These are phyloP conservation scores for Spodoptera frugiperda DNA, from an alignment of 1,140 invertebrate species.

Conservation along the genomic window DNA sequence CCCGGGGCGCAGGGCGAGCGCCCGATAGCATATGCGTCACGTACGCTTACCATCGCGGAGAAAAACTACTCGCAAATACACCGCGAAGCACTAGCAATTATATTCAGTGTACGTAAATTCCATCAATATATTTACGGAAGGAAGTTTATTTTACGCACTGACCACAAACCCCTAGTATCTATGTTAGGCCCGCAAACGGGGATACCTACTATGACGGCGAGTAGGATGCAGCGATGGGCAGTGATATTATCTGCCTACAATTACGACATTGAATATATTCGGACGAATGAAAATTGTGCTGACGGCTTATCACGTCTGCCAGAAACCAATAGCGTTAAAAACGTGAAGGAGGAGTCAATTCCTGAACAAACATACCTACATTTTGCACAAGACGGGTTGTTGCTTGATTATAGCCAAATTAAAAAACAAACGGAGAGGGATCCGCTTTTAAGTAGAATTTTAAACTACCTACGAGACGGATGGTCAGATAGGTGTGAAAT, in stretches of 20 bases:
- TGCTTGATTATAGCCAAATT: slow-evolving; percentile 56
- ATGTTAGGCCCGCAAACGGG: not conserved
- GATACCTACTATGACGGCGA: not conserved
- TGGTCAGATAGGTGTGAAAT: slow-evolving; percentile 40
- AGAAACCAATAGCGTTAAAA: no score
- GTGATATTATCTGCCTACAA: not conserved
- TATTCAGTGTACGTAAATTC: not conserved
- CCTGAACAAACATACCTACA: slow-evolving; percentile 55
- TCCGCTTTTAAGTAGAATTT: slow-evolving; percentile 24
- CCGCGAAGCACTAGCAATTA: not conserved
- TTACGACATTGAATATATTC: not conserved
- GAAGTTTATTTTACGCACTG: not conserved
- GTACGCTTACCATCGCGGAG: not conserved
- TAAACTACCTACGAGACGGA: slow-evolving; percentile 43
- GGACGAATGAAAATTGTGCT: not conserved
- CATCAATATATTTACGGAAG: not conserved
- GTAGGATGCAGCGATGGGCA: not conserved
- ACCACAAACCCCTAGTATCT: not conserved
- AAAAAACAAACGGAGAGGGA: slow-evolving; percentile 34
- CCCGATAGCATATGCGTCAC: not conserved
- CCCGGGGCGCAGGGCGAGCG: not conserved
- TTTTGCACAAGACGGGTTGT: slow-evolving; percentile 41
- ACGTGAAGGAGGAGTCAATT: not conserved
- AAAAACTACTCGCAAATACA: not conserved
- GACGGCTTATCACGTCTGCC: not conserved